Base-by-base conservation (phyloP, 2,797 vertebrate species). In the Crax fasciolata region DNA sequence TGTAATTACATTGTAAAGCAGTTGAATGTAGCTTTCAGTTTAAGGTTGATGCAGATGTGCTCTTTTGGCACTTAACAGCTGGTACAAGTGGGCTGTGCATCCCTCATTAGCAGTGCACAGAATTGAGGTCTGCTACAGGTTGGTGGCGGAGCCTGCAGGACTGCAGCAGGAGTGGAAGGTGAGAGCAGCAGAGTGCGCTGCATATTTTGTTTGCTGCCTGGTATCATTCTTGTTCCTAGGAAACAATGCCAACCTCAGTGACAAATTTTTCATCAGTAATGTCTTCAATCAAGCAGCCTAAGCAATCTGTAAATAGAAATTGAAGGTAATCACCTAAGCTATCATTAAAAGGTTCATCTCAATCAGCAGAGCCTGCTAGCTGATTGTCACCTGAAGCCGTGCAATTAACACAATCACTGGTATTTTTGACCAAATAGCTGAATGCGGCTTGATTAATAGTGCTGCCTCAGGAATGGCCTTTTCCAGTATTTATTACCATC, bases 331-430 rank as follows among this genome's bases (percentile, higher is more conserved):
- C 91, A 94, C 39, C 52, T 55, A 82, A 81, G 30, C 51, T 91
- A 44, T 93, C 63, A 92, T 94, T 95, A 94, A 92, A 87, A 67
- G 61, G 62, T 72, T 73, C 9, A 4, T 93, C 87, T 87, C 85
- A 94, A 84, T 95, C 87, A 95, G 90, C 52, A 61, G 67, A 91
- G 63, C 41, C 78, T 74, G 61, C 62, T 87, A 67, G 52, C n/a
- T 91, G 84, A 88, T 90, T 93, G 86, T 92, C 87, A 94, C 78
- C 73, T 74, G 81, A 92, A 94, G 73, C 71, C 81, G 84, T 87
- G 87, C 63, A 94, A 96, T 97, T 96, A 96, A 86, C 54, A 65
- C 14, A 74, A 57, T 51, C 44, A 91, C 48, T 80, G 14, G 63
- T 92, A 68, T 88, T 94, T 89, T 87, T 93, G 66, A 78, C 67